Conservation (phyloP, 2,113 vertebrate genomes). For the Cebus imitator region DNA sequence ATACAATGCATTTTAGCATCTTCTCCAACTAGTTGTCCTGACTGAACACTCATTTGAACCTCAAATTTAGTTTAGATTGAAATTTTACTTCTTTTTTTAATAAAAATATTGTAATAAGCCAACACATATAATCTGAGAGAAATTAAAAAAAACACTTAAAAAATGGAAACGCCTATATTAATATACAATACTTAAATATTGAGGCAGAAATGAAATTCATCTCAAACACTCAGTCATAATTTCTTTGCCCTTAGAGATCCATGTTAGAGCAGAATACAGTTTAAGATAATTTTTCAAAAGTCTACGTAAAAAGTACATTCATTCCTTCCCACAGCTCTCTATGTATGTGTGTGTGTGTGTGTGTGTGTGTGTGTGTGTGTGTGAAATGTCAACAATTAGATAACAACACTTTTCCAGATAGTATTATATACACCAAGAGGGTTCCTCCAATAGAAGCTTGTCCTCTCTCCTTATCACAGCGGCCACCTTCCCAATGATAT, state of each 20-base stretch:
- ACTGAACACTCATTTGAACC: not conserved
- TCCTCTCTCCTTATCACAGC: not conserved
- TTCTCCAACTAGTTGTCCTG: not conserved
- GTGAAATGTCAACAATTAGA: not conserved
- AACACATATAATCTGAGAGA: not conserved
- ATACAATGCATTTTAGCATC: not conserved
- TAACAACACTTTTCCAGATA: not conserved
- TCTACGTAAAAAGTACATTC: not conserved
- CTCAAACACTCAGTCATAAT: not conserved
- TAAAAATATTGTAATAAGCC: not conserved
- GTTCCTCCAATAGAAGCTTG: not conserved
- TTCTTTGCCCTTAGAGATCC: not conserved
- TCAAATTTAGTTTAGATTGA: not conserved
- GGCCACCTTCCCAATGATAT: not conserved
- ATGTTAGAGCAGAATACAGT: not conserved
- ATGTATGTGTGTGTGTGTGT: accelerated
- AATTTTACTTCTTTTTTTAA: not conserved
- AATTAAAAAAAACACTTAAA: not conserved
- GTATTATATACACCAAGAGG: not conserved
- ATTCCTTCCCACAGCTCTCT: no score
- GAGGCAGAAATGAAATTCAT: not conserved
- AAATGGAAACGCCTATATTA: not conserved
- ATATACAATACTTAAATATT: not conserved
- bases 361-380: no score
- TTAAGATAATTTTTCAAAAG: not conserved